Conservation (phyloP, 2,888 invertebrate species). For the Nycteola revayana region DNA sequence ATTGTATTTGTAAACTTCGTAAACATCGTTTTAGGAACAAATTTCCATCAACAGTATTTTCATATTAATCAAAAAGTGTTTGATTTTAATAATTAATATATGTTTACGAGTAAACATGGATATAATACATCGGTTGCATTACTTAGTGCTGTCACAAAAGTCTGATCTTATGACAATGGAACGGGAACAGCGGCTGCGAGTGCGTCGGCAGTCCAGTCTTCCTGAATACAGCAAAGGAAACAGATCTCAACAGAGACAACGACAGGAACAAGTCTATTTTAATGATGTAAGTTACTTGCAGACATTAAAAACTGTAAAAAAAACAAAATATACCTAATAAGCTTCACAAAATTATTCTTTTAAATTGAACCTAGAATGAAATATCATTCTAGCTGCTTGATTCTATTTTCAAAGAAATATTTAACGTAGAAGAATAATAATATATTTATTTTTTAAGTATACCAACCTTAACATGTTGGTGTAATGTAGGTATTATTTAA, state of each 20-base stretch:
- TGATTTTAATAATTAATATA: too few relatives aligned
- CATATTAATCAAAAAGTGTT: too few relatives aligned
- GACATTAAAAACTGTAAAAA: too few relatives aligned
- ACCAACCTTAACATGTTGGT: too few relatives aligned
- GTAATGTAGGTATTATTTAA: too few relatives aligned
- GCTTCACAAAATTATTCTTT: too few relatives aligned
- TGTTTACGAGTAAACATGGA: conserved; percentile 52
- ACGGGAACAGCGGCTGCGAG: conserved; percentile 69
- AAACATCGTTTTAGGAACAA: conserved; percentile 6
- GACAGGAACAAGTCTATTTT: conserved; percentile 70
- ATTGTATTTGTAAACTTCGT: conserved; percentile 11
- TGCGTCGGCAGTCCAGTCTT: conserved; percentile 73
- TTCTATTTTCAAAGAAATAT: too few relatives aligned
- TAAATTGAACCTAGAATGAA: too few relatives aligned
- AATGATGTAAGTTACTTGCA: conserved; percentile 77
- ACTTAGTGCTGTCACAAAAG: conserved; percentile 75
- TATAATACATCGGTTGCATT: conserved; percentile 75
- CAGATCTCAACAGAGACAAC: conserved; percentile 61
- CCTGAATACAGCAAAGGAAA: conserved; percentile 73
- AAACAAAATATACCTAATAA: too few relatives aligned
- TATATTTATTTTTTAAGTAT: too few relatives aligned
- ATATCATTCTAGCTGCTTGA: too few relatives aligned
- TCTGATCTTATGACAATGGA: conserved; percentile 79
- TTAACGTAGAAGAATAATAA: too few relatives aligned
- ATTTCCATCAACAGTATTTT: neutral